These are phyloP conservation scores for Diorhabda sublineata DNA, from an alignment of 1,140 invertebrate species.

Conservation along the genomic window DNA sequence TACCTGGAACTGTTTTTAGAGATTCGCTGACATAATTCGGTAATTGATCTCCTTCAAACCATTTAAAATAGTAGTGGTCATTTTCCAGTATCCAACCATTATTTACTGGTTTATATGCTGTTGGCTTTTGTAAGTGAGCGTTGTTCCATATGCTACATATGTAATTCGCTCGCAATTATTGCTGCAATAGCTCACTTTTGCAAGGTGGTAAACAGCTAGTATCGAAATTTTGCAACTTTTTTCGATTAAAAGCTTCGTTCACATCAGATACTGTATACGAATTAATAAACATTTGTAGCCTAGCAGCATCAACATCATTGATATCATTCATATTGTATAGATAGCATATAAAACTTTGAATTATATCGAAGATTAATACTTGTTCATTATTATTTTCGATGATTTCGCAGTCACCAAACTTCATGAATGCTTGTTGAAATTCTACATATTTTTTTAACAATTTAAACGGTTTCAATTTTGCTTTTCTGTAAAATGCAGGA, in stretches of 20 bases:
- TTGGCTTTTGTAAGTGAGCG: constrained; percentile 21
- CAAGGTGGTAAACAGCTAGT: constrained; percentile 34
- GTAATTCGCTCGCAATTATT: constrained; percentile 37
- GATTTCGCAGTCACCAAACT: background rate
- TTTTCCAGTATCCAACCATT: constrained; percentile 26
- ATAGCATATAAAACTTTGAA: background rate
- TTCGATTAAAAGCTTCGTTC: constrained; percentile 27
- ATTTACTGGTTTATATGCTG: constrained; percentile 17
- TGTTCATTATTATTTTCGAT: constrained; percentile 26
- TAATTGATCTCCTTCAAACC: constrained; percentile 29
- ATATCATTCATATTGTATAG: too few species aligned
- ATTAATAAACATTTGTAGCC: constrained; percentile 1
- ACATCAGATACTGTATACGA: constrained; percentile 29
- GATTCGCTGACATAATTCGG: constrained; percentile 18
- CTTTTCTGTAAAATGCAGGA: constrained; percentile 39
- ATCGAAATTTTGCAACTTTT: constrained; percentile 31
- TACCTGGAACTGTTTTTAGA: constrained; percentile 19
- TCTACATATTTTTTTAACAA: constrained; percentile 15
- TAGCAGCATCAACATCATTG: too few species aligned
- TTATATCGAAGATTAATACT: constrained; percentile 24
- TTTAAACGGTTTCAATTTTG: constrained; percentile 28
- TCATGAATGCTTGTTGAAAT: constrained; percentile 17
- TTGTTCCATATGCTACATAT: constrained; percentile 38
- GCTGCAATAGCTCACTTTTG: constrained; percentile 39
- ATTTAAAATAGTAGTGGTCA: constrained; percentile 25